Percentiles rank a stretch among this genome's conserved stretches.
Conservation (phyloP, 1,140 invertebrate genomes). For the Campoletis sonorensis region DNA sequence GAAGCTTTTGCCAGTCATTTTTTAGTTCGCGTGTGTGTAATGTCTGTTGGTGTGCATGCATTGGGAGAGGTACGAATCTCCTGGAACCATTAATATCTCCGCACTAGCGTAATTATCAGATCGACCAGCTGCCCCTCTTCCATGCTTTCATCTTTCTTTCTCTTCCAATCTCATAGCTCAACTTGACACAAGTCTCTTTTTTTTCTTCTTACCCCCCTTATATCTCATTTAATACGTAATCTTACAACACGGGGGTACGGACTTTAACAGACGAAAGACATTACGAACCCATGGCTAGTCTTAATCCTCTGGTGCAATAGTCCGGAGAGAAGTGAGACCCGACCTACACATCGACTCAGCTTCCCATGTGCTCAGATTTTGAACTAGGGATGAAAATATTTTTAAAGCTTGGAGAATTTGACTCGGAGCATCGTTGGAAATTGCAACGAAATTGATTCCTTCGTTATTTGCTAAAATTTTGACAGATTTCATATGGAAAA, state of each 20-base stretch:
- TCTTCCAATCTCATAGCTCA: neutral
- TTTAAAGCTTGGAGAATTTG: too few relatives aligned
- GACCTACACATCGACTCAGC: too few relatives aligned
- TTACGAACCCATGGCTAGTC: neutral
- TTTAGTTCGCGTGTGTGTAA: neutral
- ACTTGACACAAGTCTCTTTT: neutral
- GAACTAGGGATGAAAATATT: too few relatives aligned
- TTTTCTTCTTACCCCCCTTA: neutral
- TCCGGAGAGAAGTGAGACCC: too few relatives aligned
- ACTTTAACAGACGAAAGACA: neutral
- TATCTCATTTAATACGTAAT: neutral
- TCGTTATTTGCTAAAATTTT: too few relatives aligned
- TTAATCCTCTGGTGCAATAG: too few relatives aligned
- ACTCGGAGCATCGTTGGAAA: too few relatives aligned
- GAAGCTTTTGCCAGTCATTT: conserved; percentile 5
- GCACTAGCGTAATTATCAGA: conserved; percentile 66
- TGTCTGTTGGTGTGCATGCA: neutral
- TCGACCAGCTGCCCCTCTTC: conserved; percentile 59
- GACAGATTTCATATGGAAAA: too few relatives aligned
- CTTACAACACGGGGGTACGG: neutral
- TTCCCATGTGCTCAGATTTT: too few relatives aligned
- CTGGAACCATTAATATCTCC: conserved; percentile 64
- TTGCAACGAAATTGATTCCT: too few relatives aligned
- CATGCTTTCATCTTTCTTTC: conserved; percentile 11
- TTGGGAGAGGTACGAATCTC: conserved; percentile 41